Base-by-base conservation (phyloP, 64 coral and sea anemone genomes). In the Trachythela sp. region DNA sequence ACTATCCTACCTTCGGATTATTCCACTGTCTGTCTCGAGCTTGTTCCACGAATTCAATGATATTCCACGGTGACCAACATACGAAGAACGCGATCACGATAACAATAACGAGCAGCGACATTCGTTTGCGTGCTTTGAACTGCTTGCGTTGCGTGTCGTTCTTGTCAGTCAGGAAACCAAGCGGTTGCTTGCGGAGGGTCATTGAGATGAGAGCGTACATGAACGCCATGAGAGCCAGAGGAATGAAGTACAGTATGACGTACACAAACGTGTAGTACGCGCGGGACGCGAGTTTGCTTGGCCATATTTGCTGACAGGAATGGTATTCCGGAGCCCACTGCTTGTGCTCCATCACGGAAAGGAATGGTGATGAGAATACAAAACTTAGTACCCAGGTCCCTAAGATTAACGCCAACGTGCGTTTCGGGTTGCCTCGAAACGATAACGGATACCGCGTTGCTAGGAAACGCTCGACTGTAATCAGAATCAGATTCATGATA, bases 211-310 rank as follows among this genome's bases (percentile, higher is more conserved):
- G 33, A 20, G 75, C 75, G 30, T 80, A 80, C 75, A 80, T 80
- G 75, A 80, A 80, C 1, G 75, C 33, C 75, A 80, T 80, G 4
- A 80, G 75, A 39, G 75, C 75, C 75, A 80, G 34, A 2, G 75
- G 75, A 9, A 36, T 80, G 32, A 80, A 80, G 34, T 80, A 80
- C 75, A 80, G 33, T 20, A 80, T 35, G 30, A 80, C 75, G 33
- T 80, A 80, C 33, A 80, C 37, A 8, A 80, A 80, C 75, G 75
- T 80, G 75, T 80, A 80, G 75, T 80, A 80, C 75, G 75, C 75
- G 37, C 75, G 75, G 33, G 75, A 80, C 32, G 30, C 75, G 75
- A 80, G 75, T 80, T 80, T 80, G 37, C 75, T 37, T 36, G 33
- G 75, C 75, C 75, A 80, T 15, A 34, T 37, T 80, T 80, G 75